A percentile compares a stretch with the other conserved stretches of the same genome.
Evolutionary conservation across 1,140 invertebrate genomes (phyloP).

Genomic region (Oscheius sp.): DNA sequence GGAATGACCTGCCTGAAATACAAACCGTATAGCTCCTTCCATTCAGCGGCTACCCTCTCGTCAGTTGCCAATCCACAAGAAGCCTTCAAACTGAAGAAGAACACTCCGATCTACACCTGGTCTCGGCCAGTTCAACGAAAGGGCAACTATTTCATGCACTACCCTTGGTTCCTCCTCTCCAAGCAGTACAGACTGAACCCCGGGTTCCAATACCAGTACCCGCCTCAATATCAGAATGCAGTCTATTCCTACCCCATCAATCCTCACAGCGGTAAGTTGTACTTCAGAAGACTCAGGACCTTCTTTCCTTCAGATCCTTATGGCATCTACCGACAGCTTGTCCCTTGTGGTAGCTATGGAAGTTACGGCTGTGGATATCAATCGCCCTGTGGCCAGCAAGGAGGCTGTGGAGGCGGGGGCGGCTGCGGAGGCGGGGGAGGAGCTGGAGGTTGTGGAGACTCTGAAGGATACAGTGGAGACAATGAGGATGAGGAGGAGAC

Average conservation of each 20-base stretch:
- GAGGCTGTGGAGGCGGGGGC: background rate
- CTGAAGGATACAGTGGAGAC: conserved; percentile 19
- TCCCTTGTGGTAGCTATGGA: background rate
- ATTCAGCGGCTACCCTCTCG: background rate
- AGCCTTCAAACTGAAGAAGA: background rate
- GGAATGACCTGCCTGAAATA: no score
- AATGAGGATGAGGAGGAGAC: conserved; percentile 21
- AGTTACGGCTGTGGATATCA: conserved; percentile 17
- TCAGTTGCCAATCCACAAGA: background rate
- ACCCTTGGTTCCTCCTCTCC: conserved; percentile 34
- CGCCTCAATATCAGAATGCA: conserved; percentile 25
- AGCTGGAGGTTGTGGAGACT: conserved; percentile 9
- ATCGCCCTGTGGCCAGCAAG: background rate
- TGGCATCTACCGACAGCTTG: conserved; percentile 30
- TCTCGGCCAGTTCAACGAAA: background rate
- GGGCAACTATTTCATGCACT: conserved; percentile 38
- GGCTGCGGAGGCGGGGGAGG: conserved; percentile 6
- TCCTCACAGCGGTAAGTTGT: conserved; percentile 27
- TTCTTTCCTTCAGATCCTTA: conserved; percentile 21
- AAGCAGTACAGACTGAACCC: conserved; percentile 27
- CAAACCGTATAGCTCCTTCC: background rate
- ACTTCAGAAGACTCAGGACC: background rate
- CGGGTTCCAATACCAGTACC: conserved; percentile 35
- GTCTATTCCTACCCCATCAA: conserved; percentile 28
- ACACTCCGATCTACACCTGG: background rate